phyloP scores from a whole-genome alignment of 2,797 vertebrate species.

The Potorous gilbertii region DNA sequence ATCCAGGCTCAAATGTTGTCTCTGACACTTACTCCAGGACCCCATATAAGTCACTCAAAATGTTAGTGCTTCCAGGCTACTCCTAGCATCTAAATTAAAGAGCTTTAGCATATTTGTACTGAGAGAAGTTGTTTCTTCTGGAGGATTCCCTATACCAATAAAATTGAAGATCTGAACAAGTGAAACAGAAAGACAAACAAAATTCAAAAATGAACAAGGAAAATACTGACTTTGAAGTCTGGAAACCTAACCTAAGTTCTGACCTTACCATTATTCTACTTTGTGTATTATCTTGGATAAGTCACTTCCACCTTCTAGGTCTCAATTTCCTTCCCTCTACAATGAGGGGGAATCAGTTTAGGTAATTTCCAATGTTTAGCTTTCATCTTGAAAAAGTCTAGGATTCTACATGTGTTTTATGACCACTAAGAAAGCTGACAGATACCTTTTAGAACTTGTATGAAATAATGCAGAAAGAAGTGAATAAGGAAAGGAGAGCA shows the following conservation, averaged over 20 bases:
- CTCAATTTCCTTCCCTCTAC: neutral
- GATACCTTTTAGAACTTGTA: neutral
- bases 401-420: neutral
- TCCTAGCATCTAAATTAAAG: neutral
- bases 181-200: neutral
- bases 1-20: neutral
- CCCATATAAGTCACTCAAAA: neutral
- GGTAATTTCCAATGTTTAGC: neutral
- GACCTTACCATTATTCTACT: neutral
- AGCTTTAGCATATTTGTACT: neutral
- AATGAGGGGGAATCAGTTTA: neutral
- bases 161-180: neutral
- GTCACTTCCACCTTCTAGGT: neutral
- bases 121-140: neutral
- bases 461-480: neutral
- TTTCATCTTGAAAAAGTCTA: neutral
- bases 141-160: neutral
- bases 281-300: neutral
- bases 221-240: neutral
- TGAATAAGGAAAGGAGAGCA: neutral
- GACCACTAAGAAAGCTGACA: neutral
- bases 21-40: neutral
- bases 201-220: neutral
- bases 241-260: neutral
- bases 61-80: neutral